Evolutionary conservation across 2,797 vertebrate species (phyloP), one percentile per base, ranked within the genome.

Genomic region (Megaceryle alcyon): DNA sequence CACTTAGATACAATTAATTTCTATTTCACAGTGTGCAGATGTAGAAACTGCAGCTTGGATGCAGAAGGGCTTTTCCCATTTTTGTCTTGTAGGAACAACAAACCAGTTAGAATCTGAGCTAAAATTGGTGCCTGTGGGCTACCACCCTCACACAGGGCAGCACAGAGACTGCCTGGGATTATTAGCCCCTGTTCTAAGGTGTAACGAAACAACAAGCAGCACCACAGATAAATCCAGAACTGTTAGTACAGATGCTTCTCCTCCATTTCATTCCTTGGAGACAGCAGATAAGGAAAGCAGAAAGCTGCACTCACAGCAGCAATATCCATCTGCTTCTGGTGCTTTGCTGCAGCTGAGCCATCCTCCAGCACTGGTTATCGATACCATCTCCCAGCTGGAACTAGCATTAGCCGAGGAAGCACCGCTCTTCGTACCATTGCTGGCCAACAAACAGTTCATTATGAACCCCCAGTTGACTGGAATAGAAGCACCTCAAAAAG

Each of bases 171-270:
- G 57, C n/a, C 35, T 51, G 11, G 10, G 13, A 72, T 6, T 46
- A 26, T 0, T 61, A 35, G 8, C 3, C 6, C 48, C 14, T 54
- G 3, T 31, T 84, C 70, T 46, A 11, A 66, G 46, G 56, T n/a
- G 5, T 29, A 69, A 57, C 20, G 25, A 39, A 82, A 79, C 26
- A 71, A 69, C 14, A 33, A 72, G 48, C 8, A 82, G 43, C 31
- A 51, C 3, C 29, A 22, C 0, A 0, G 35, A 49, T n/a, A 82
- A 82, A 63, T 22, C 14, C 0, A 0, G 59, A 77, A 59, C 7
- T 59, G 10, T 2, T 29, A 23, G 8, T 65, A 48, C 21, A 41
- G 14, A 21, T 43, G 15, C 21, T 77, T 83, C 29, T 54, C 49
- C 44, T 64, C 46, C 29, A 15, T 41, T 54, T 90, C 8, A 6